Evolutionary conservation across 2,888 invertebrate genomes (phyloP).

Genomic region (Synanthedon andrenaeformis): DNA sequence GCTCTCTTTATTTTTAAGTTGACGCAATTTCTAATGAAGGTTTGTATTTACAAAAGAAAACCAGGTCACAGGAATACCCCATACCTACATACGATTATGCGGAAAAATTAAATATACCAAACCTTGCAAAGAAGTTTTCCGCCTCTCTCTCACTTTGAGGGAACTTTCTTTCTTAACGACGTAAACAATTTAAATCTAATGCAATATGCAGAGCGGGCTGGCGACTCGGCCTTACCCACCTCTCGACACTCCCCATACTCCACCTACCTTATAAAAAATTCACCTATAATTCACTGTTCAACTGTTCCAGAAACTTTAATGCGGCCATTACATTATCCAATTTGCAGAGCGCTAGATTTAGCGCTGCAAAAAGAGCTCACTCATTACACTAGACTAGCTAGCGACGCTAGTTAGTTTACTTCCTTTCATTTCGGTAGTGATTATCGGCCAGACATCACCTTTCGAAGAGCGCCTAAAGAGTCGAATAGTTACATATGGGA

Average conservation of each 20-base stretch:
- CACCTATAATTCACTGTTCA: constrained; percentile 35
- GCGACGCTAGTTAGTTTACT: too few relatives aligned
- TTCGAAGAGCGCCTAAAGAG: too few relatives aligned
- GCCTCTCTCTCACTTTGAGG: constrained; percentile 33
- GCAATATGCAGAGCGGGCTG: constrained; percentile 56
- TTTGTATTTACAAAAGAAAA: background rate
- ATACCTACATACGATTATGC: constrained; percentile 13
- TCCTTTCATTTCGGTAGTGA: too few relatives aligned
- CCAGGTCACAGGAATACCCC: background rate
- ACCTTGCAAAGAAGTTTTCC: constrained; percentile 23
- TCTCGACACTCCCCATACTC: constrained; percentile 19
- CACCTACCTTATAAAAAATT: constrained; percentile 57
- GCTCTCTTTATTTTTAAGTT: too few relatives aligned
- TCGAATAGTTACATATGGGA: too few relatives aligned
- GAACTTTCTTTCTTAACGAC: constrained; percentile 65
- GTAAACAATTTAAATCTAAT: constrained; percentile 69
- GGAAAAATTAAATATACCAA: constrained; percentile 31
- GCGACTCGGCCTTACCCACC: constrained; percentile 27
- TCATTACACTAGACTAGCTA: too few relatives aligned
- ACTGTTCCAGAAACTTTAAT: constrained; percentile 14
- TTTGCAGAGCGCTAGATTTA: too few relatives aligned
- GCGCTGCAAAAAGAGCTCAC: too few relatives aligned
- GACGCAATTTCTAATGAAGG: too few relatives aligned
- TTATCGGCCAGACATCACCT: too few relatives aligned
- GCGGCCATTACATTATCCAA: too few relatives aligned